Evolutionary conservation across 2,113 vertebrate species (phyloP).

Genomic region (Zosterops pallidus): DNA sequence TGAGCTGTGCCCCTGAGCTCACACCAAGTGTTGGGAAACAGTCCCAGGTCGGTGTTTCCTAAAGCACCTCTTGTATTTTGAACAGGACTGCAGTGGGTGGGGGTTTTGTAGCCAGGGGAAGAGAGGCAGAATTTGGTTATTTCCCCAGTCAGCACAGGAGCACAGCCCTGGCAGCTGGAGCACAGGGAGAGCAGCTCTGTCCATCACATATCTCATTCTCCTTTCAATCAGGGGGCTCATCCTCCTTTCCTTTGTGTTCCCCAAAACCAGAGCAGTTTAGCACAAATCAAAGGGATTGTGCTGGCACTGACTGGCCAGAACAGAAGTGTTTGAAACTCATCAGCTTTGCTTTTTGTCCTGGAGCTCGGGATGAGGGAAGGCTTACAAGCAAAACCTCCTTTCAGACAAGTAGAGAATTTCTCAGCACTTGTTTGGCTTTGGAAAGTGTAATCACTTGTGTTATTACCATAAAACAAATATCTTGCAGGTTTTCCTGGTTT

Average conservation of each 20-base stretch:
- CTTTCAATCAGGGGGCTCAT: background rate
- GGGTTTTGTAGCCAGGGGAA: accelerated
- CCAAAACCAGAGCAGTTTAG: background rate
- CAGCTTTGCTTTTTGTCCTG: background rate
- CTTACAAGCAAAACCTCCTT: background rate
- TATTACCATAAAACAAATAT: slow-evolving; percentile 1
- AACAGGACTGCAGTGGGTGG: background rate
- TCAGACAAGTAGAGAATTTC: background rate
- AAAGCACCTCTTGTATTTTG: background rate
- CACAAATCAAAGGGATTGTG: background rate
- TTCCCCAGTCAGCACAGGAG: background rate
- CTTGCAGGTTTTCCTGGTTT: background rate
- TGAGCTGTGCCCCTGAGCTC: background rate
- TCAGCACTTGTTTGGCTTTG: background rate
- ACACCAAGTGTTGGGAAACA: accelerated
- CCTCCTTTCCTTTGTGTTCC: background rate
- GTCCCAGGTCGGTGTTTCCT: background rate
- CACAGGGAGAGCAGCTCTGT: background rate
- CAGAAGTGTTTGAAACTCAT: background rate
- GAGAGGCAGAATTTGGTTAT: background rate
- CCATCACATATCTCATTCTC: background rate
- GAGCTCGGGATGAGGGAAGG: background rate
- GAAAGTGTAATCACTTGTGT: background rate
- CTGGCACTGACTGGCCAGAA: background rate
- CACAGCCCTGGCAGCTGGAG: background rate